Base-by-base conservation (phyloP, 2,888 invertebrate genomes). In the Drosophila mettleri region DNA sequence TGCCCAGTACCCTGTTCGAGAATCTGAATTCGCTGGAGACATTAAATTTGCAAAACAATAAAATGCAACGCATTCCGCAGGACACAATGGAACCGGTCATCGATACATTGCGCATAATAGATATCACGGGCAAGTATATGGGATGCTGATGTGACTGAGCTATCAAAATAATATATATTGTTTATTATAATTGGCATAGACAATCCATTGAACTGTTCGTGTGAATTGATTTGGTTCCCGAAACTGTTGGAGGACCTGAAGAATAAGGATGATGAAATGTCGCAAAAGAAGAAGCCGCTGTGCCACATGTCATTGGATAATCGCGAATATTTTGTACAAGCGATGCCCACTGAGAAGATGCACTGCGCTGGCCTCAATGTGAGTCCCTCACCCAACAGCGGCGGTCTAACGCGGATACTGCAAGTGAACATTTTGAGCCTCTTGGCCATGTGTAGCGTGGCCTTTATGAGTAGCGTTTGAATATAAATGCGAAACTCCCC, bases 1-100 rank as follows among this genome's bases (percentile, higher is more conserved):
- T 98, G 76, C 97, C 97, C 8, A 95, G 96, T 24, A 94, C 96
- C 94, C 95, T 96, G 41, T 97, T 98, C 90, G 97, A 97, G 89
- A 97, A 97, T 91, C 93, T 98, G 69, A 97, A 97, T 92, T 97
- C 97, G 2, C 92, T 98, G 92, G 97, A 98, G 93, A 97, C 96
- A 10, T 92, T 98, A 48, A 97, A 96, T 91, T 93, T 98, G 63
- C 97, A 97, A 91, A 97, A 97, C 91, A 98, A 98, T 93, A 97
- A 97, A 91, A 93, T 98, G 75, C 94, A 94, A 77, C 95, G 96
- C 78, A 95, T 98, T 78, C 95, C 96, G 0, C 97, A 97, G 89
- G 97, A 97, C 90, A 96, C 97, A 51, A 97, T 97, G 95, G 97
- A 97, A 90, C 96, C 96, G 16, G 95, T 98, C 68, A 94, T 97